Conservation (phyloP, 2,888 invertebrate genomes). For the Eupelmus urozonus region DNA sequence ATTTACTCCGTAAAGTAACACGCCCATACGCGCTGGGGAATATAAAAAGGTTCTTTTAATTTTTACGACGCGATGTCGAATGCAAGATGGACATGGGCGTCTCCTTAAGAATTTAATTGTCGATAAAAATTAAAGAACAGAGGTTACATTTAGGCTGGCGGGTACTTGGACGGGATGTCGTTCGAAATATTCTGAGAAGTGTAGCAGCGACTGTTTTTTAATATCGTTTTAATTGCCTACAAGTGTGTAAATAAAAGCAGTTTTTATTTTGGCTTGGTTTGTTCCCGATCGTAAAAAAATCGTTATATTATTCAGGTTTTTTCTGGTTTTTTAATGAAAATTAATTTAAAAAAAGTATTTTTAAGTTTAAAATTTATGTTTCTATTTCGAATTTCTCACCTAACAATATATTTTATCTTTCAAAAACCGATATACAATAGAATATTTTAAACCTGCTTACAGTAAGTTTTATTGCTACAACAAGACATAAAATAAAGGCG, state of each 20-base stretch:
- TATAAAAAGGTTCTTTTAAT: conserved; percentile 20
- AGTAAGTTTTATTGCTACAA: too few species aligned
- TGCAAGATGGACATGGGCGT: neutral
- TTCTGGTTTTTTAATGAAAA: neutral
- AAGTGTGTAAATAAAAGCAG: neutral
- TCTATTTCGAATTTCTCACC: too few species aligned
- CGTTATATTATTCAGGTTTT: too few species aligned
- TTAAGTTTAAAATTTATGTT: too few species aligned
- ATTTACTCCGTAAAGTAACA: conserved; percentile 12
- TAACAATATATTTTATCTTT: neutral
- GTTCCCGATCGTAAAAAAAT: too few species aligned
- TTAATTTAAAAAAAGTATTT: too few species aligned
- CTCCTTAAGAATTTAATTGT: conserved; percentile 21
- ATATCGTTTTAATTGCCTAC: neutral
- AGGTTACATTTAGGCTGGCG: neutral
- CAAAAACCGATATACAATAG: neutral
- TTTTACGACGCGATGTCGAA: conserved; percentile 31
- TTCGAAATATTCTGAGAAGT: neutral
- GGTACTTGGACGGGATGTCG: neutral
- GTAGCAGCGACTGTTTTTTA: neutral
- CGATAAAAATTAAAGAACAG: conserved; percentile 12
- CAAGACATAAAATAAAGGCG: too few species aligned
- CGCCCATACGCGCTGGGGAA: neutral
- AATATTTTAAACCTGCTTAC: too few species aligned
- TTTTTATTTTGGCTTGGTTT: neutral